Evolutionary conservation across 2,888 invertebrate species (phyloP).

Genomic region (Drepana falcataria): DNA sequence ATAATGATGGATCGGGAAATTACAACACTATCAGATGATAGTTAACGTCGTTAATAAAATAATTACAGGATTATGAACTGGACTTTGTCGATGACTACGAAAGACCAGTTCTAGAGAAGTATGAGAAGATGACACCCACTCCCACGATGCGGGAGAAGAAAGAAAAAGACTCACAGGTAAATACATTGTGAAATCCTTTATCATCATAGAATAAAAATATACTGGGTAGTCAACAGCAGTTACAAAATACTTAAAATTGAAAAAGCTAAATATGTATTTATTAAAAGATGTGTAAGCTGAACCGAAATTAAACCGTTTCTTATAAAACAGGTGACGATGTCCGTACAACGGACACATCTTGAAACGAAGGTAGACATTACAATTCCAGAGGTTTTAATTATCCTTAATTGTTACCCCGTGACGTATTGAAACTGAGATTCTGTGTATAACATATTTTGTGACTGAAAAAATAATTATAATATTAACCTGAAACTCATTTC

Average conservation of each 20-base stretch:
- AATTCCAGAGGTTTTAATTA: slow-evolving; percentile 6
- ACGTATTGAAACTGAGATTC: no score
- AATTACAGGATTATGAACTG: slow-evolving; percentile 55
- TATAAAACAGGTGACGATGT: slow-evolving; percentile 57
- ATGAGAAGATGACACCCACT: slow-evolving; percentile 79
- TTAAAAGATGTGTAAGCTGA: neutral
- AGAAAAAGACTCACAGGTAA: slow-evolving; percentile 58
- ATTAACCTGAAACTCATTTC: no score
- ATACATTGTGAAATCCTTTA: slow-evolving; percentile 23
- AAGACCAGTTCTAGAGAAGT: slow-evolving; percentile 84
- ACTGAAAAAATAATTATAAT: no score
- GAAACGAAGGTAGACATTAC: slow-evolving; percentile 59
- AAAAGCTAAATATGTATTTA: neutral
- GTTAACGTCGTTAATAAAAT: neutral
- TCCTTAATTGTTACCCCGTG: neutral
- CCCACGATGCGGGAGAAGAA: slow-evolving; percentile 66
- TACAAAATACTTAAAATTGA: neutral
- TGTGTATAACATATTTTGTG: no score
- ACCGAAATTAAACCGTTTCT: slow-evolving; percentile 16
- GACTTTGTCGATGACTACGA: slow-evolving; percentile 85
- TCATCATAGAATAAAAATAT: neutral
- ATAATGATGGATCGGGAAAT: no score
- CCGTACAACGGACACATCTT: slow-evolving; percentile 46
- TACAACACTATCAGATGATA: no score
- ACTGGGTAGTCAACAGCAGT: no score